Percentiles rank a stretch among this genome's conserved stretches.
phyloP scores from a whole-genome alignment of 2,888 invertebrate species.

The Mamestra brassicae region DNA sequence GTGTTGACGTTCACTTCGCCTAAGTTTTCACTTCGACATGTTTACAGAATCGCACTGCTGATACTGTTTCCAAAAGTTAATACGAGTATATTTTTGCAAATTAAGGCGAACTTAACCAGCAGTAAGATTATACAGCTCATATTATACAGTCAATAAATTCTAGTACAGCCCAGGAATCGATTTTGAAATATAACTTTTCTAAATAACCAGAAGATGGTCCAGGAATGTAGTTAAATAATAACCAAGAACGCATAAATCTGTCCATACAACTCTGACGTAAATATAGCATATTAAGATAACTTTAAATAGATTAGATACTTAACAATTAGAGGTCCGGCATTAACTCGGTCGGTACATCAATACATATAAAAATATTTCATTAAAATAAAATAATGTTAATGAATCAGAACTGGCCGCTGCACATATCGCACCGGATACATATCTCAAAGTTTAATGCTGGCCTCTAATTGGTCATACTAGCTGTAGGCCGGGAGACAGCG shows the following conservation, averaged over 20 bases:
- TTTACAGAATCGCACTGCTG: no score
- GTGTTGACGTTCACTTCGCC: no score
- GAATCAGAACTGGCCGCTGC: constrained; percentile 63
- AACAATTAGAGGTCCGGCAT: constrained; percentile 45
- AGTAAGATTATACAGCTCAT: no score
- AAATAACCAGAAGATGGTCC: background rate
- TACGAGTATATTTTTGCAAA: no score
- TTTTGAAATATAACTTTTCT: background rate
- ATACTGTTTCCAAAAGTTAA: no score
- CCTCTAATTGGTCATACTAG: constrained; percentile 77
- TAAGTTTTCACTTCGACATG: no score
- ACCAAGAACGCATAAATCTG: constrained; percentile 31
- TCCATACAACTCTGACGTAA: constrained; percentile 41
- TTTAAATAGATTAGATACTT: constrained; percentile 54
- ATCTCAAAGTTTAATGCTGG: constrained; percentile 79
- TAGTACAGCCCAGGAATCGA: no score
- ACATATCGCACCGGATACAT: constrained; percentile 86
- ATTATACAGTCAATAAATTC: no score
- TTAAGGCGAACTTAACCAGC: no score
- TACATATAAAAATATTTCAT: constrained; percentile 46
- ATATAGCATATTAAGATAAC: constrained; percentile 51
- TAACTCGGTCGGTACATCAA: constrained; percentile 38
- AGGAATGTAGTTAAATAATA: constrained; percentile 27
- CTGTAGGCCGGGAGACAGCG: constrained; percentile 59
- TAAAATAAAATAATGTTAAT: constrained; percentile 65